Conservation (phyloP, 2,797 vertebrate genomes). For the Centropyge bicolor region DNA sequence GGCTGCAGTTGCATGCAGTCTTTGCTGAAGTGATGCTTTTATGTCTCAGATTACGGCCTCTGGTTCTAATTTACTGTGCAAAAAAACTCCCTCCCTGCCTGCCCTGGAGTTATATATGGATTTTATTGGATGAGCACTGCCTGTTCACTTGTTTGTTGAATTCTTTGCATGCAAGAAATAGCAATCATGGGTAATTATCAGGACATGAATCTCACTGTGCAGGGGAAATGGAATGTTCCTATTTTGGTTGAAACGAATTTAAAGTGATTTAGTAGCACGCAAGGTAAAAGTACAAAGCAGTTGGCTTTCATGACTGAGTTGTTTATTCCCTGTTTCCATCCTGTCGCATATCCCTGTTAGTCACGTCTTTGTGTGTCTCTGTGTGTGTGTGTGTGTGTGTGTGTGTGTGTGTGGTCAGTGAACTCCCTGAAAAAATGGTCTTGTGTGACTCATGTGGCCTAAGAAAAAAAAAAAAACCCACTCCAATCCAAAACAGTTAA, state of each 20-base stretch:
- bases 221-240: background rate
- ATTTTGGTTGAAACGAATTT: background rate
- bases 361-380: slow-evolving; percentile 40
- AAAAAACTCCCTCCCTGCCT: slow-evolving; percentile 7
- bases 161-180: slow-evolving; percentile 38
- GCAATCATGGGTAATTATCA: background rate
- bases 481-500: background rate
- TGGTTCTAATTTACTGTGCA: slow-evolving; percentile 66
- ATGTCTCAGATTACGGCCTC: slow-evolving; percentile 57
- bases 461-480: background rate
- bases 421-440: slow-evolving; percentile 39
- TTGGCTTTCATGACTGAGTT: slow-evolving; percentile 11
- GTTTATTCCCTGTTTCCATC: slow-evolving; percentile 33
- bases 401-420: slow-evolving; percentile 42
- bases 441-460: slow-evolving; percentile 62
- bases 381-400: slow-evolving; percentile 38
- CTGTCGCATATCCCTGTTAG: slow-evolving; percentile 34
- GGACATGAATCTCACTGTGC: background rate
- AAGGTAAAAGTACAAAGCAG: background rate
- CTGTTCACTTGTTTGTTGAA: slow-evolving; percentile 24
- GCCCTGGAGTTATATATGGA: slow-evolving; percentile 16
- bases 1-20: slow-evolving; percentile 18
- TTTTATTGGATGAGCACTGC: slow-evolving; percentile 16
- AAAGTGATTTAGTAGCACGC: background rate
- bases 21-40: slow-evolving; percentile 49